Conservation (phyloP, 2,113 vertebrate genomes). For the Aspiorhynchus laticeps region DNA sequence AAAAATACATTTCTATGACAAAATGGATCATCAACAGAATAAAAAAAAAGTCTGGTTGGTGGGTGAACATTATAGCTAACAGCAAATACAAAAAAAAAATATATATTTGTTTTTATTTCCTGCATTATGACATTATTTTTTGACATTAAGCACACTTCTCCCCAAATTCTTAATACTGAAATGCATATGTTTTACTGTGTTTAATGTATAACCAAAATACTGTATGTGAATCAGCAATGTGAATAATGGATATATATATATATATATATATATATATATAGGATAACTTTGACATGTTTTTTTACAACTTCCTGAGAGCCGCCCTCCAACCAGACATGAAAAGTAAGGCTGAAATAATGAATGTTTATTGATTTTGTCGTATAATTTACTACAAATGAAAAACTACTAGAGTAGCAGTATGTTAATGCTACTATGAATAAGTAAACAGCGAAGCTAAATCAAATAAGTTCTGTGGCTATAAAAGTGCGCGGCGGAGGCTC, state of each 20-base stretch:
- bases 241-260: background rate
- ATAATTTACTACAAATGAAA: slow-evolving; percentile 37
- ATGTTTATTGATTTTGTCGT: slow-evolving; percentile 13
- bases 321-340: background rate
- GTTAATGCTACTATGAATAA: slow-evolving; percentile 43
- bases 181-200: too few species aligned
- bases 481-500: background rate
- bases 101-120: too few species aligned
- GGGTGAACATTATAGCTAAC: too few species aligned
- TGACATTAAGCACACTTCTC: too few species aligned
- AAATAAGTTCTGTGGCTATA: slow-evolving; percentile 3
- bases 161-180: too few species aligned
- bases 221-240: background rate
- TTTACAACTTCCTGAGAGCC: background rate
- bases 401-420: slow-evolving; percentile 7
- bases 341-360: background rate
- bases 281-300: background rate
- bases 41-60: too few species aligned
- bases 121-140: too few species aligned
- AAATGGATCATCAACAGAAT: too few species aligned
- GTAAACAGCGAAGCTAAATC: slow-evolving; percentile 31
- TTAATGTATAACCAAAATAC: too few species aligned
- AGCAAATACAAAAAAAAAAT: too few species aligned
- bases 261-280: too few species aligned
- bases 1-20: too few species aligned